phyloP scores from a whole-genome alignment of 2,113 vertebrate species.

The Myrmophylax atrothorax region DNA sequence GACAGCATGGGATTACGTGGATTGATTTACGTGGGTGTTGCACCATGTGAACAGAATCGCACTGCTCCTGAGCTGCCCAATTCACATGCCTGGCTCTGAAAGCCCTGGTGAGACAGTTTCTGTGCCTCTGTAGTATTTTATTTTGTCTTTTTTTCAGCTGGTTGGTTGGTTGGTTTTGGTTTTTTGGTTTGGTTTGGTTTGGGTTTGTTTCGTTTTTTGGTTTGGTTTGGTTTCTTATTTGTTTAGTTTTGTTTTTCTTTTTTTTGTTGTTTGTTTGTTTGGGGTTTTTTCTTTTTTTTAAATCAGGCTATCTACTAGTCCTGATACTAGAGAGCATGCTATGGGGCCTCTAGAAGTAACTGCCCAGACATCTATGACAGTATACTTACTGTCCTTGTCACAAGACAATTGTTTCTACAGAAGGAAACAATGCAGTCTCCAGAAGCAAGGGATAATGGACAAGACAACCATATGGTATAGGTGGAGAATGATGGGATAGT shows the following conservation, averaged over 20 bases:
- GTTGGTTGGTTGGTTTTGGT: neutral
- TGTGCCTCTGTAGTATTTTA: rapidly evolving
- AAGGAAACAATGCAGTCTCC: rapidly evolving
- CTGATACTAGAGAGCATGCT: neutral
- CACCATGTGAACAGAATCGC: neutral
- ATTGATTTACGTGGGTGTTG: neutral
- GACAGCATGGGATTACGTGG: neutral
- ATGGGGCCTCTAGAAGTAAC: neutral
- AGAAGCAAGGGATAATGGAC: neutral
- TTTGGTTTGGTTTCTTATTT: neutral
- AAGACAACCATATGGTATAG: neutral
- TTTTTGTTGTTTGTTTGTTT: too few species aligned
- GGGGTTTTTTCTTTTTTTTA: neutral
- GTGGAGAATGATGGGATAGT: neutral
- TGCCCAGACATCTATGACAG: neutral
- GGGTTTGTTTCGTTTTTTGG: too few species aligned
- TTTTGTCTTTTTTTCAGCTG: neutral
- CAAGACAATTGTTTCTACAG: neutral
- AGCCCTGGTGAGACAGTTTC: rapidly evolving
- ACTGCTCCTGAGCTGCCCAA: neutral
- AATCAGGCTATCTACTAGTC: neutral
- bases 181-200: too few species aligned
- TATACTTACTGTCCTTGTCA: neutral
- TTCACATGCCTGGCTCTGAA: neutral
- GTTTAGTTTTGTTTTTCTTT: too few species aligned